These are phyloP conservation scores for Metalampra italica DNA, from an alignment of 2,888 invertebrate species.

Conservation along the genomic window DNA sequence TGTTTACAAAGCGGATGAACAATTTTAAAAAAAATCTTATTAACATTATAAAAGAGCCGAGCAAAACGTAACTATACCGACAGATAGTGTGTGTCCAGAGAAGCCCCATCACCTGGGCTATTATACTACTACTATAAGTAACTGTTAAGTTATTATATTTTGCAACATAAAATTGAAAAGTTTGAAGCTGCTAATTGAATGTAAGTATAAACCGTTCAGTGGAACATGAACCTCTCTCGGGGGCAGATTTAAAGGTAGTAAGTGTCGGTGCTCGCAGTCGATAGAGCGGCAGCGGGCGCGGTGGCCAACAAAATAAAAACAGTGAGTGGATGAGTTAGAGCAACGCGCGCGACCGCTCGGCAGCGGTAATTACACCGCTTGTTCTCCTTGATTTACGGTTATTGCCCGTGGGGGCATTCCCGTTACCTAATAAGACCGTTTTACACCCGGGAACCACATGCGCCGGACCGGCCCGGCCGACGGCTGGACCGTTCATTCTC, in stretches of 20 bases:
- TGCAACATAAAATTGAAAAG: too few species aligned
- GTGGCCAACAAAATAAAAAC: slow-evolving; percentile 75
- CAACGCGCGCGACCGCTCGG: slow-evolving; percentile 70
- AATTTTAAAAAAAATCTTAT: too few species aligned
- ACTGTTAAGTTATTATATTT: too few species aligned
- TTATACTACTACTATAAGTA: too few species aligned
- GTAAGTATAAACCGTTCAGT: slow-evolving; percentile 60
- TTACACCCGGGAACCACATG: slow-evolving; percentile 74
- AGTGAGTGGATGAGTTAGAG: slow-evolving; percentile 75
- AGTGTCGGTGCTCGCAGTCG: slow-evolving; percentile 66
- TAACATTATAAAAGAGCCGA: too few species aligned
- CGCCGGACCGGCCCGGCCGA: slow-evolving; percentile 47
- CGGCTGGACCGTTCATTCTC: slow-evolving; percentile 65
- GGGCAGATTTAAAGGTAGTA: slow-evolving; percentile 74
- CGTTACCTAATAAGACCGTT: slow-evolving; percentile 78
- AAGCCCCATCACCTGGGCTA: too few species aligned
- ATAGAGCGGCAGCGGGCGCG: slow-evolving; percentile 68
- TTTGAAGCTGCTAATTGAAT: slow-evolving; percentile 61
- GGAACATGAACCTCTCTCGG: slow-evolving; percentile 65
- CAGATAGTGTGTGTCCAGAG: too few species aligned
- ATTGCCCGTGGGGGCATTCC: slow-evolving; percentile 78
- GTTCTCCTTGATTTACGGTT: slow-evolving; percentile 79
- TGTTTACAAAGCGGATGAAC: too few species aligned
- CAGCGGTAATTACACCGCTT: slow-evolving; percentile 79
- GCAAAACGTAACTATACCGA: too few species aligned